Evolutionary conservation across 2,113 vertebrate species (phyloP), one percentile per base, ranked within the genome.

Genomic region (Mesocricetus auratus): DNA sequence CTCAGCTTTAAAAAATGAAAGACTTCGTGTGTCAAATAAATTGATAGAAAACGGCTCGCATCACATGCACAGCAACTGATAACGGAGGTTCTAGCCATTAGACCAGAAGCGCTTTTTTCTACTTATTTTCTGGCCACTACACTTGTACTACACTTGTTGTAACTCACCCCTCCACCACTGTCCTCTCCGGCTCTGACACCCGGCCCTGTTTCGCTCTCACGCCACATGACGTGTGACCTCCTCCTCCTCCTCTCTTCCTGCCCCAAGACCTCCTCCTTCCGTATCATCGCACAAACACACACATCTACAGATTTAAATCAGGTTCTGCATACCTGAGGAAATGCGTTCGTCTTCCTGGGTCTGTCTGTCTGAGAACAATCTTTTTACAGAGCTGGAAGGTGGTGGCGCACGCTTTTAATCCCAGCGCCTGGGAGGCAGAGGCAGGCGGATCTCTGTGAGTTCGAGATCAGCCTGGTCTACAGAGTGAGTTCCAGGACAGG

Each of bases 21-120:
- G 58, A 73, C 47, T 92, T 74, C 45, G 68, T 83, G 15, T 69
- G 62, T 93, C 50, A 75, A 58, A 89, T 77, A 85, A 68, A 93
- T 64, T 45, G 36, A n/a, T n/a, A n/a, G 53, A 83, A n/a, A 45
- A 85, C 22, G 15, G n/a, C 69, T 56, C 50, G 69, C 62, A 85
- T 85, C 39, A 42, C 60, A 85, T 31, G 60, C 39, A 85, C 64
- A 64, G n/a, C 36, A 85, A 64, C 39, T 50, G 69, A 50, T 22
- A 86, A 71, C 77, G 56, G 68, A 73, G 60, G 36, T 9, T 29
- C 24, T 29, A 60, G 33, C 15, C 42, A 33, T 69, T 33, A 29
- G 50, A 42, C 7, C 36, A 92, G 58, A 42, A 42, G n/a, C 33
- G 29, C 16, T 12, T 62, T 29, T 83, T 62, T 83, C 50, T 56